A percentile compares a stretch with the other conserved stretches of the same genome.
phyloP scores from a whole-genome alignment of 2,888 invertebrate genomes.

The Campopleginae sp. region DNA sequence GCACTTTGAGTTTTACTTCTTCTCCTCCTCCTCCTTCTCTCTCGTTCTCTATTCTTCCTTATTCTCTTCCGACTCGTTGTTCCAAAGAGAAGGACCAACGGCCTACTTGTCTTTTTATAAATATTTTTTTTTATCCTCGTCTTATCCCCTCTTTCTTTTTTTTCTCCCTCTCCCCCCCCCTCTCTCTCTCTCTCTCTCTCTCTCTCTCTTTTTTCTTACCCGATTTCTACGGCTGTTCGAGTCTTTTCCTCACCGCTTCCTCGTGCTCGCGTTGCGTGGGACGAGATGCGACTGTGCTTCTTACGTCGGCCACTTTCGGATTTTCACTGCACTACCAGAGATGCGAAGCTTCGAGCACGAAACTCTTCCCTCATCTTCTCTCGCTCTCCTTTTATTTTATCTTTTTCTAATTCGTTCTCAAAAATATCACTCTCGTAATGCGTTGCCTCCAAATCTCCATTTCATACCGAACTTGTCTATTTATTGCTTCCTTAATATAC shows the following conservation, averaged over 20 bases:
- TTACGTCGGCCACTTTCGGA: constrained; percentile 50
- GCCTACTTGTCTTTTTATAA: constrained; percentile 43
- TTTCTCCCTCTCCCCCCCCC: constrained; percentile 5
- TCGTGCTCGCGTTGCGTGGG: constrained; percentile 65
- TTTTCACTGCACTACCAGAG: constrained; percentile 47
- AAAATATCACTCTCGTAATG: constrained; percentile 55
- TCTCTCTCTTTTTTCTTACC: constrained; percentile 41
- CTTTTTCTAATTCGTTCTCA: constrained; percentile 42
- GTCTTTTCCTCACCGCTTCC: constrained; percentile 51
- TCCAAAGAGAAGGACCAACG: constrained; percentile 28
- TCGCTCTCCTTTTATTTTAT: constrained; percentile 39
- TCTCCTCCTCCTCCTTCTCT: constrained; percentile 33
- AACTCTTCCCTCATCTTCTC: constrained; percentile 38
- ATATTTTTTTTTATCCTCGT: constrained; percentile 25
- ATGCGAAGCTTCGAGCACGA: constrained; percentile 43
- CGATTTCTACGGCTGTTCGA: constrained; percentile 34
- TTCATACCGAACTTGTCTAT: constrained; percentile 12
- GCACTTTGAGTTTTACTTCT: constrained; percentile 62
- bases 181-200: constrained; percentile 21
- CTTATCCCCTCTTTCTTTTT: constrained; percentile 1
- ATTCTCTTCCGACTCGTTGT: constrained; percentile 38
- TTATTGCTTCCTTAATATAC: constrained; percentile 10
- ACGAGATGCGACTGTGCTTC: constrained; percentile 63
- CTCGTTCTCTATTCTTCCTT: constrained; percentile 34
- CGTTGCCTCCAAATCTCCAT: background rate